Base-by-base conservation (phyloP, 35 echinoderm and acorn worm species). In the Hemicentrotus pulcherrimus region DNA sequence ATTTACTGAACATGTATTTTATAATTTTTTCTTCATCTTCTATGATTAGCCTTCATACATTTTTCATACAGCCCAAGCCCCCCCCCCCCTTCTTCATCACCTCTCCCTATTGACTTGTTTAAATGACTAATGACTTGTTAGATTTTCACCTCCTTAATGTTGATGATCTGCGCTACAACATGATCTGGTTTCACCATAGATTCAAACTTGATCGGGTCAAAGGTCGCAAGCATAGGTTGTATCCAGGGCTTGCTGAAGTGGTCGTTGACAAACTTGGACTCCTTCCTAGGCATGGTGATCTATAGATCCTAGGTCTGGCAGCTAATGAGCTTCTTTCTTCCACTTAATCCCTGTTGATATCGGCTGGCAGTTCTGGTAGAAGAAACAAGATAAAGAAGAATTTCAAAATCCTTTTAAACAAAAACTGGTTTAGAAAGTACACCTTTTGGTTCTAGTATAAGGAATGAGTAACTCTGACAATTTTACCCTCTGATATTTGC, bases 191-290 rank as follows among this genome's bases (percentile, higher is more conserved):
- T 90, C 15, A 41, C 32, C 13, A 19, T 18, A 6, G 0, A 15
- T 4, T 47, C 88, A 4, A 16, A 15, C 88, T 45, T 45, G 9
- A 7, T 90, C 12, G 88, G 88, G 88, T 90, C 88, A 90, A 90
- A 90, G 88, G 32, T 90, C 33, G 88, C 88, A 32, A 90, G 46
- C 32, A 45, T 7, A 45, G 12, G 32, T 90, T 90, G 32, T 4
- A 90, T 90, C 88, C 88, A 90, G 24, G 88, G 88, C 46, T 90
- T 47, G 14, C 88, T 90, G 88, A 90, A 90, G 46, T 90, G 32
- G 32, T 30, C 19, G 88, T 90, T 28, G 46, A 45, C 88, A 28
- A 78, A 78, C 65, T 78, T 78, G 5, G 88, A 90, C 46, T 47
- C 88, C n/a, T 15, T 33, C 19, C 33, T 90, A 15, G 88, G 88